phyloP scores from a whole-genome alignment of 2,797 vertebrate species.

The Lepus townsendii region DNA sequence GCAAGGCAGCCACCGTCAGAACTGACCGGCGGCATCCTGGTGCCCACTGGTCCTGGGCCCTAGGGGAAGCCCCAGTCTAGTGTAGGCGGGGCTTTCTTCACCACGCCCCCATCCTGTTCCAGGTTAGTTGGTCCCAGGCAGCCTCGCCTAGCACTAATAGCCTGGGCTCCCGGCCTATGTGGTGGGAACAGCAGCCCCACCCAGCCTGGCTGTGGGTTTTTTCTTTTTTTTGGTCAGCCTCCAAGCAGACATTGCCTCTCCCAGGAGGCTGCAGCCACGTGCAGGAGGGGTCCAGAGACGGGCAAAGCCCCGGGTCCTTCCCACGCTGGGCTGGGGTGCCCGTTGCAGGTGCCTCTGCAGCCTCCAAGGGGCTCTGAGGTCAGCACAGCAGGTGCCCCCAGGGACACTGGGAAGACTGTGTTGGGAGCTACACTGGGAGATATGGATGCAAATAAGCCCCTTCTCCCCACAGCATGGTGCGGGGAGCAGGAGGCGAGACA shows the following conservation, averaged over 20 bases:
- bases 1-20: background rate
- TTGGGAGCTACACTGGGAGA: background rate
- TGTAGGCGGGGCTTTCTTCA: background rate
- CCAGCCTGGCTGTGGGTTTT: no score
- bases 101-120: no score
- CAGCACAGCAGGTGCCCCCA: background rate
- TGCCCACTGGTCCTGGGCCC: background rate
- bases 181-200: background rate
- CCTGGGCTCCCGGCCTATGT: no score
- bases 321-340: background rate
- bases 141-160: background rate
- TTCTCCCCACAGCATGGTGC: no score
- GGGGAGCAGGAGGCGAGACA: rapidly evolving
- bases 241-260: background rate
- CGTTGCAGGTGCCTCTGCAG: no score
- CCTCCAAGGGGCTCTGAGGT: background rate
- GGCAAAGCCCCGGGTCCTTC: background rate
- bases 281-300: background rate
- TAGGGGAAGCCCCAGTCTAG: background rate
- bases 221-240: no score
- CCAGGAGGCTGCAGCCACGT: background rate
- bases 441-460: rapidly evolving
- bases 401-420: background rate
- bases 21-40: background rate
- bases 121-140: background rate